Conservation (phyloP, 2,113 vertebrate species). For the Ictidomys tridecemlineatus region DNA sequence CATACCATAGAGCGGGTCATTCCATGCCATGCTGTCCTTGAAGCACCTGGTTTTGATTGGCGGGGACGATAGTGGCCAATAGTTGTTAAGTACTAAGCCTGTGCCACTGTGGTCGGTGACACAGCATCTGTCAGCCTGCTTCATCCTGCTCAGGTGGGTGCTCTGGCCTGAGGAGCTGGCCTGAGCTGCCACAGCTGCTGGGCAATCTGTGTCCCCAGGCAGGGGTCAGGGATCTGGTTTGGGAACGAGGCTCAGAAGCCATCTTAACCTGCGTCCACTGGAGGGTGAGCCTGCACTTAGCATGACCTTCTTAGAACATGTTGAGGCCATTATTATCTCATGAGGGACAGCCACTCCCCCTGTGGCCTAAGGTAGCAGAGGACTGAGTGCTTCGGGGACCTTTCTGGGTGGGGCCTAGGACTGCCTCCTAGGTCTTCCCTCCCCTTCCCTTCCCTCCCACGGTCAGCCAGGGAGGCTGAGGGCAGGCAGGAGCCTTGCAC, state of each 20-base stretch:
- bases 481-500: accelerated
- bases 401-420: background rate
- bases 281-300: background rate
- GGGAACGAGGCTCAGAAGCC: background rate
- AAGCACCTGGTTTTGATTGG: background rate
- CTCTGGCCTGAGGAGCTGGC: background rate
- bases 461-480: background rate
- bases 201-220: background rate
- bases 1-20: accelerated
- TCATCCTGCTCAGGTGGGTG: background rate
- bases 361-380: background rate
- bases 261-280: background rate
- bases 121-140: background rate
- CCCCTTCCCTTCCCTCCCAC: background rate
- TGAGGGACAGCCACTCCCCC: no score
- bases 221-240: background rate
- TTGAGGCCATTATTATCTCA: no score
- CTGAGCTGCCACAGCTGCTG: background rate
- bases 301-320: background rate
- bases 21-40: background rate
- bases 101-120: background rate
- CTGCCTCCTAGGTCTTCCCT: background rate
- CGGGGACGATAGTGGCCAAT: accelerated
- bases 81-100: background rate
- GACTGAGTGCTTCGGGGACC: no score